Evolutionary conservation across 2,888 invertebrate species (phyloP).

Genomic region (Idaea aversata): DNA sequence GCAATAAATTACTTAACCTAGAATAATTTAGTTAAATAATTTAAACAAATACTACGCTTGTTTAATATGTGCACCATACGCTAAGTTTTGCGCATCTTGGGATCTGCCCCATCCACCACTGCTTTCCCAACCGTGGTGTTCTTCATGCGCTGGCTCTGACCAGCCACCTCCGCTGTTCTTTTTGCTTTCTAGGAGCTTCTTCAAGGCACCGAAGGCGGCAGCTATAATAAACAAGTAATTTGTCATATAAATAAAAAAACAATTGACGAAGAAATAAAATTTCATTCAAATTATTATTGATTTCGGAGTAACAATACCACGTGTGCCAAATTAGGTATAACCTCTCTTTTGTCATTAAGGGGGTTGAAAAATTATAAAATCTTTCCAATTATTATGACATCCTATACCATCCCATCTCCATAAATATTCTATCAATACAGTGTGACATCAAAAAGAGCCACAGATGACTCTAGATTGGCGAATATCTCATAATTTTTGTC

Average conservation of each 20-base stretch:
- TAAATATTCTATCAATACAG: too few relatives aligned
- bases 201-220: slow-evolving; percentile 83
- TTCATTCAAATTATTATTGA: too few relatives aligned
- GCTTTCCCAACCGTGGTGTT: slow-evolving; percentile 73
- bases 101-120: slow-evolving; percentile 83
- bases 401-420: too few relatives aligned
- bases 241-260: not conserved
- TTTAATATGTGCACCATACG: slow-evolving; percentile 83
- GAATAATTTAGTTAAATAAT: slow-evolving; percentile 46
- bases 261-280: not conserved
- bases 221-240: slow-evolving; percentile 47
- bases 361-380: not conserved
- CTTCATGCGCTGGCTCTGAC: slow-evolving; percentile 83
- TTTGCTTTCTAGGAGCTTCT: slow-evolving; percentile 87
- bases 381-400: too few relatives aligned
- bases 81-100: slow-evolving; percentile 83
- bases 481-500: not conserved
- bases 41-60: slow-evolving; percentile 47
- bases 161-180: slow-evolving; percentile 88
- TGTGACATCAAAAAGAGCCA: not conserved
- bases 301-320: too few relatives aligned
- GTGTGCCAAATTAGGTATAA: not conserved
- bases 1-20: slow-evolving; percentile 39
- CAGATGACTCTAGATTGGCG: not conserved
- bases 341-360: not conserved